A percentile compares a stretch with the other conserved stretches of the same genome.
Conservation (phyloP, 2,797 vertebrate genomes). For the Discoglossus pictus region DNA sequence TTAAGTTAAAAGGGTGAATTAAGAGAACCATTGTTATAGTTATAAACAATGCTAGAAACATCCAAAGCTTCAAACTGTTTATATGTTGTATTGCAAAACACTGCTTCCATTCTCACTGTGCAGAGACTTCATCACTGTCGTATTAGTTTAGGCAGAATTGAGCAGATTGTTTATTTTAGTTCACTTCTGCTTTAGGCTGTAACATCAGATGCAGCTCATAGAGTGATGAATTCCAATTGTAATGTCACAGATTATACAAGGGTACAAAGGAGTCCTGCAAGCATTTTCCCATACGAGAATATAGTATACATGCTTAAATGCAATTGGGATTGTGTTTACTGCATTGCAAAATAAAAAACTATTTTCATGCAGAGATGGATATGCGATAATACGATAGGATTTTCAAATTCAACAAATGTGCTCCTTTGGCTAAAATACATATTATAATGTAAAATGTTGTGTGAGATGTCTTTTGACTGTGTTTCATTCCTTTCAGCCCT, state of each 20-base stretch:
- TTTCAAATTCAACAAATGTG: slow-evolving; percentile 4
- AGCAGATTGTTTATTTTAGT: slow-evolving; percentile 79
- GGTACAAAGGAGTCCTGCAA: slow-evolving; percentile 54
- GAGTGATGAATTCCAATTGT: slow-evolving; percentile 70
- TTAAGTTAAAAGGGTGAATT: too few species aligned
- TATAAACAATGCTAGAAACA: background rate
- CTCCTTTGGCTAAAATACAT: slow-evolving; percentile 13
- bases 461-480: background rate
- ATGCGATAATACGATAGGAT: background rate
- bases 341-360: slow-evolving; percentile 1
- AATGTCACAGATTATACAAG: slow-evolving; percentile 68
- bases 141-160: slow-evolving; percentile 69
- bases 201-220: slow-evolving; percentile 72
- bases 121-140: slow-evolving; percentile 66
- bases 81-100: slow-evolving; percentile 17
- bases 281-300: slow-evolving; percentile 45
- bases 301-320: slow-evolving; percentile 10
- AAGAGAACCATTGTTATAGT: too few species aligned
- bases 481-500: too few species aligned
- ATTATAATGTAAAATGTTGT: background rate
- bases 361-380: slow-evolving; percentile 3
- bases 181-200: slow-evolving; percentile 69
- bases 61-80: slow-evolving; percentile 11
- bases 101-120: slow-evolving; percentile 32
- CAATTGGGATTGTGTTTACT: slow-evolving; percentile 17